Evolutionary conservation across 2,113 vertebrate genomes (phyloP).

Genomic region (Gymnarchus niloticus): DNA sequence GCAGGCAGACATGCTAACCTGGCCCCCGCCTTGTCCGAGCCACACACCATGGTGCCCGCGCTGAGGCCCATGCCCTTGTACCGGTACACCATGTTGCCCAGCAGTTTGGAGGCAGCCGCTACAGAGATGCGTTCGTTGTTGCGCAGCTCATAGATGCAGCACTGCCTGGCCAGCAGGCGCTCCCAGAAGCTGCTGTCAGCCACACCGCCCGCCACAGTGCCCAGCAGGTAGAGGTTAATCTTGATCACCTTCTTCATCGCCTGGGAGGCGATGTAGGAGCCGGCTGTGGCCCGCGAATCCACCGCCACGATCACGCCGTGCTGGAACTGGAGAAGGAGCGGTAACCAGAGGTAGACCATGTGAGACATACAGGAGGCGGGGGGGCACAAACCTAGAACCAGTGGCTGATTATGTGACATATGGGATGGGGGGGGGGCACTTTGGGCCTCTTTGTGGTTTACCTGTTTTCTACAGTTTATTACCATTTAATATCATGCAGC

Average conservation of each 20-base stretch:
- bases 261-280: slow-evolving; percentile 83
- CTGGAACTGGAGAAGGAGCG: slow-evolving; percentile 63
- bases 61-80: slow-evolving; percentile 78
- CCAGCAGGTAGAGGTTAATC: slow-evolving; percentile 83
- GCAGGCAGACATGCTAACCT: background rate
- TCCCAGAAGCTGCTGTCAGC: slow-evolving; percentile 91
- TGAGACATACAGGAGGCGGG: background rate
- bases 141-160: slow-evolving; percentile 84
- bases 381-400: background rate
- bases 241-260: slow-evolving; percentile 89
- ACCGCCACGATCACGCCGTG: slow-evolving; percentile 84
- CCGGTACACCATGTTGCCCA: slow-evolving; percentile 76
- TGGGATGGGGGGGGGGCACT: background rate
- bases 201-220: slow-evolving; percentile 87
- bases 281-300: slow-evolving; percentile 83
- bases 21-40: slow-evolving; percentile 78
- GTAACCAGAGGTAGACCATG: too few relatives aligned
- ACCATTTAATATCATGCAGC: background rate
- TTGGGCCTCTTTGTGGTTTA: background rate
- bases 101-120: slow-evolving; percentile 77
- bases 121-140: slow-evolving; percentile 91
- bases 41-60: slow-evolving; percentile 80
- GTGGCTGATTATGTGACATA: background rate
- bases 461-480: background rate
- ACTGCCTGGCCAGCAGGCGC: slow-evolving; percentile 80